Conservation (phyloP, 2,797 vertebrate genomes). For the Protonibea diacanthus region DNA sequence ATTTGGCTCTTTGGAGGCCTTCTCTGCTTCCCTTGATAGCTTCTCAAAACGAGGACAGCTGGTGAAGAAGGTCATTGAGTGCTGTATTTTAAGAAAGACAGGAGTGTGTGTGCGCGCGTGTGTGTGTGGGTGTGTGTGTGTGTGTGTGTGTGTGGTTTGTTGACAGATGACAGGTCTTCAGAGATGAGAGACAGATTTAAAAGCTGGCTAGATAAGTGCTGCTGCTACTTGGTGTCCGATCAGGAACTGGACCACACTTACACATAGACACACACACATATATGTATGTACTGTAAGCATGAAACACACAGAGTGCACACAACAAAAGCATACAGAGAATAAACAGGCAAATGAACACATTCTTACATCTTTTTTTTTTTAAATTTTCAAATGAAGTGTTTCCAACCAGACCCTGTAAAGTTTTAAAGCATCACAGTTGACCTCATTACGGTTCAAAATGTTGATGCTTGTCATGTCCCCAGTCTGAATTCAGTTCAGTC, state of each 20-base stretch:
- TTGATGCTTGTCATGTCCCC: background rate
- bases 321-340: background rate
- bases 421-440: conserved; percentile 15
- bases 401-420: background rate
- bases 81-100: conserved; percentile 85
- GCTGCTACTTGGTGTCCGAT: conserved; percentile 54
- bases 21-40: conserved; percentile 78
- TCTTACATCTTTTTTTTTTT: background rate
- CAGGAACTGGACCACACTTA: conserved; percentile 62
- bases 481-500: conserved; percentile 7
- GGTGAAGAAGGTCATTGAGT: conserved; percentile 85
- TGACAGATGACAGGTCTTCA: conserved; percentile 81
- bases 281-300: conserved; percentile 6
- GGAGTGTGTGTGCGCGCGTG: conserved; percentile 54
- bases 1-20: conserved; percentile 78
- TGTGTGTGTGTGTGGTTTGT: conserved; percentile 66
- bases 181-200: conserved; percentile 75
- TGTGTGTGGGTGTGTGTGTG: conserved; percentile 22
- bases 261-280: background rate
- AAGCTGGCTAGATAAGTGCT: conserved; percentile 45
- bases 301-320: background rate
- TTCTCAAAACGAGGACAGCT: conserved; percentile 85
- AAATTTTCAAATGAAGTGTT: background rate
- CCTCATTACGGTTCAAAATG: conserved; percentile 5
- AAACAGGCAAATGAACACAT: background rate